Conservation (phyloP, 2,797 vertebrate species). For the Sitta carolinensis region DNA sequence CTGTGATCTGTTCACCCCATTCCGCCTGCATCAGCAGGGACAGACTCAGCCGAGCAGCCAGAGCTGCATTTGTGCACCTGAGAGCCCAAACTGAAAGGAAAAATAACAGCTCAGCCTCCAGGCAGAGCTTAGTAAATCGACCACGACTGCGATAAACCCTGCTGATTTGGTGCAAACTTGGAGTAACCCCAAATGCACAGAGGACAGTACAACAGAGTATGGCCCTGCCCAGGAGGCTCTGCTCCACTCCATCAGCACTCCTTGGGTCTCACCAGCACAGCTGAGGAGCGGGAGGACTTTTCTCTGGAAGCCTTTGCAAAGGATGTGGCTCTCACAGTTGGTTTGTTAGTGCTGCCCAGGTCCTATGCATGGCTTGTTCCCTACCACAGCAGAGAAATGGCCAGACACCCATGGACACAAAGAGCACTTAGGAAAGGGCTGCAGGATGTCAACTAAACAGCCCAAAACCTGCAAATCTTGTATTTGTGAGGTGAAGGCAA, state of each 20-base stretch:
- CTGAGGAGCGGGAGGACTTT: not conserved
- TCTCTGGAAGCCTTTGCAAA: not conserved
- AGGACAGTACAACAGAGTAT: not conserved
- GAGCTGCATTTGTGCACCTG: not conserved
- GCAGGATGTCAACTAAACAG: not conserved
- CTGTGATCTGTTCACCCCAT: not conserved
- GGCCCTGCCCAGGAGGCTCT: not conserved
- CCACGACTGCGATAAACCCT: not conserved
- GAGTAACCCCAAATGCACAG: not conserved
- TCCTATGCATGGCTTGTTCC: not conserved
- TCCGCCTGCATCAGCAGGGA: not conserved
- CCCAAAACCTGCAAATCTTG: not conserved
- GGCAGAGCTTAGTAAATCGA: not conserved
- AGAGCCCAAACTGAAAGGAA: constrained; percentile 38
- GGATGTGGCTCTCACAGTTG: not conserved
- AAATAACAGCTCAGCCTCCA: constrained; percentile 22
- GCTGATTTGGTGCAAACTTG: not conserved
- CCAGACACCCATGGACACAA: not conserved
- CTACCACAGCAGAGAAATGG: not conserved
- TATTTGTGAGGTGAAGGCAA: not conserved
- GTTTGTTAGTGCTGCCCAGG: not conserved
- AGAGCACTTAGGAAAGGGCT: not conserved
- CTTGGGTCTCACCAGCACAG: not conserved
- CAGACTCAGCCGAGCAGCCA: not conserved
- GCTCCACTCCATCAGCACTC: not conserved